These are phyloP conservation scores for Cerceris rybyensis DNA, from an alignment of 2,888 invertebrate genomes.

Conservation along the genomic window DNA sequence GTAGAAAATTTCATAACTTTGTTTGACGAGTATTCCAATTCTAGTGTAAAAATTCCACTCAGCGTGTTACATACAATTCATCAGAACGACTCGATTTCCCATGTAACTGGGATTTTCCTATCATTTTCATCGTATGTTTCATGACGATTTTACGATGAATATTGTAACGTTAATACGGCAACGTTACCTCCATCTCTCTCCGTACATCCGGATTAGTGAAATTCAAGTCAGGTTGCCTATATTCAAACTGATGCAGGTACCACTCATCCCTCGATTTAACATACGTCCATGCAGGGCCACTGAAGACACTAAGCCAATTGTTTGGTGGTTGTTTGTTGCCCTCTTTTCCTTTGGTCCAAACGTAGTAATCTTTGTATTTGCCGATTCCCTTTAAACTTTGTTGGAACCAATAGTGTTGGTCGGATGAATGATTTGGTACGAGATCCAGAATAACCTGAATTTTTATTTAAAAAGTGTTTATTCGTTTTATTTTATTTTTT, in stretches of 20 bases:
- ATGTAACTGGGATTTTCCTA: not conserved
- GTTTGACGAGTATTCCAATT: not conserved
- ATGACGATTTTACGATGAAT: not conserved
- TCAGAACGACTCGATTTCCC: too few relatives aligned
- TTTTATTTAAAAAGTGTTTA: not conserved
- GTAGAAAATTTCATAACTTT: not conserved
- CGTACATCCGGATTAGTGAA: constrained; percentile 79
- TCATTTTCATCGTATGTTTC: not conserved
- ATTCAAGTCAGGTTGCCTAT: constrained; percentile 84
- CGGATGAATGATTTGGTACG: constrained; percentile 85
- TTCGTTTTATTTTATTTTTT: too few relatives aligned
- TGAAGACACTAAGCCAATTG: constrained; percentile 83
- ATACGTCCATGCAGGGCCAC: constrained; percentile 83
- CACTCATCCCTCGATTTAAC: constrained; percentile 79
- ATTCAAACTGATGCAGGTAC: constrained; percentile 84
- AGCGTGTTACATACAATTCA: too few relatives aligned
- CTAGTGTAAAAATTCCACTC: too few relatives aligned
- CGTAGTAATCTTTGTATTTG: constrained; percentile 83
- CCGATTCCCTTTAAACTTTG: constrained; percentile 73
- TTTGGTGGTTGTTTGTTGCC: constrained; percentile 75
- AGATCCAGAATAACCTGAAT: constrained; percentile 85
- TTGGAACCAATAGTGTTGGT: constrained; percentile 84
- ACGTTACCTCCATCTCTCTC: constrained; percentile 77
- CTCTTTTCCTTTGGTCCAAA: constrained; percentile 80
- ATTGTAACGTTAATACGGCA: not conserved